These are phyloP conservation scores for Eulemur mongoz DNA, from an alignment of 2,797 vertebrate species.

Conservation along the genomic window DNA sequence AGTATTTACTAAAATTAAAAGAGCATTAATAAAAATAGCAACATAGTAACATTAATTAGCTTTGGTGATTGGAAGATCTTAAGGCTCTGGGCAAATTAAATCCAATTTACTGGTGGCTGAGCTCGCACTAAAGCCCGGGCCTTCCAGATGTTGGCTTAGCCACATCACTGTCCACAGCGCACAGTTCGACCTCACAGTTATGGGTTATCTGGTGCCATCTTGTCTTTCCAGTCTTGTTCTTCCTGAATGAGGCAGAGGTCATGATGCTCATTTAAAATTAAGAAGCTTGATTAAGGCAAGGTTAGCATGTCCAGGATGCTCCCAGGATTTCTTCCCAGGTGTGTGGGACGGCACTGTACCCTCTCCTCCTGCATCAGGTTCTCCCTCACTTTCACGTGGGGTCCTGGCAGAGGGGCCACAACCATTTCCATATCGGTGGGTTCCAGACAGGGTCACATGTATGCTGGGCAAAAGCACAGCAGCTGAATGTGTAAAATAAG, in stretches of 20 bases:
- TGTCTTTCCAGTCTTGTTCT: neutral
- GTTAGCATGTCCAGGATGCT: neutral
- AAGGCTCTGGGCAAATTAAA: neutral
- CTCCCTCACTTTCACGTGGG: neutral
- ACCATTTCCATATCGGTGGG: neutral
- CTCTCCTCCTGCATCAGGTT: fast-evolving
- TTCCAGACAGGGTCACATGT: neutral
- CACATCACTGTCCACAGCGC: neutral
- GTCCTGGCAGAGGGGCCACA: neutral
- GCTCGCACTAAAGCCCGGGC: neutral
- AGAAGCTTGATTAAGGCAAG: neutral
- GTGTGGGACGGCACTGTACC: fast-evolving
- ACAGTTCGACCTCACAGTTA: neutral
- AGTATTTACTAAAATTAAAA: neutral
- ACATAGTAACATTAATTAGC: neutral
- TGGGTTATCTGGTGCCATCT: neutral
- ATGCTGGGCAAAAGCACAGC: neutral
- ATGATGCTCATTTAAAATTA: neutral
- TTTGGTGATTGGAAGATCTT: neutral
- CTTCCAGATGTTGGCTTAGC: neutral
- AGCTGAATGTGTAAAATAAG: neutral
- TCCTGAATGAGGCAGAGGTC: neutral
- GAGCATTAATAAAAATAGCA: neutral
- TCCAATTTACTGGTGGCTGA: neutral
- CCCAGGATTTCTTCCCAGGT: neutral